A percentile compares a stretch with the other conserved stretches of the same genome.
Conservation (phyloP, 2,113 vertebrate species). For the Uria aalge region DNA sequence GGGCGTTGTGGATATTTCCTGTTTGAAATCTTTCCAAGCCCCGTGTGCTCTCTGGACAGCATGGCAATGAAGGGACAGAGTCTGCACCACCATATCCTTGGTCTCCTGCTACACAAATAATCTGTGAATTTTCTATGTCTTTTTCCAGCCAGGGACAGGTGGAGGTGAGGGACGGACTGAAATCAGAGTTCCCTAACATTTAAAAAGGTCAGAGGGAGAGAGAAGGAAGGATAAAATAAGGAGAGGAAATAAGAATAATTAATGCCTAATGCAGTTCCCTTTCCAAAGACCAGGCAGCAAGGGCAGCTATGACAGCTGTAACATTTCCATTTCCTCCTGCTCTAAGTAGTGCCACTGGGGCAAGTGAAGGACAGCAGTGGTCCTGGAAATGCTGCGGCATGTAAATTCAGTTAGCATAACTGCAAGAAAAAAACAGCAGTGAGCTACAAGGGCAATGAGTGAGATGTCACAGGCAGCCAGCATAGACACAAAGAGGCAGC, state of each 20-base stretch:
- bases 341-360: constrained; percentile 37
- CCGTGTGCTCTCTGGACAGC: not conserved
- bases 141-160: not conserved
- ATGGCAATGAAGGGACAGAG: not conserved
- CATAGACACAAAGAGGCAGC: constrained; percentile 41
- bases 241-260: constrained; percentile 57
- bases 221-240: not conserved
- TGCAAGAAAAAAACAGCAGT: constrained; percentile 6
- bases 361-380: constrained; percentile 63
- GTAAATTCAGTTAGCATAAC: constrained; percentile 65
- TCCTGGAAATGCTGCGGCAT: constrained; percentile 42
- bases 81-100: not conserved
- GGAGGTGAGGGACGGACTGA: not conserved
- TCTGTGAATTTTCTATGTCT: not conserved
- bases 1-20: not conserved
- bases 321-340: constrained; percentile 61
- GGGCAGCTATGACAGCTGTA: constrained; percentile 57
- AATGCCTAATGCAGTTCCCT: constrained; percentile 21
- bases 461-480: constrained; percentile 52
- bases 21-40: not conserved
- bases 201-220: constrained; percentile 24
- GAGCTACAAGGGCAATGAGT: constrained; percentile 28
- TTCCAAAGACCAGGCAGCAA: constrained; percentile 53
- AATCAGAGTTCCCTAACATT: constrained; percentile 28
- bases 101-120: not conserved